phyloP scores from a whole-genome alignment of 2,113 vertebrate genomes.

The Phyllostomus discolor region DNA sequence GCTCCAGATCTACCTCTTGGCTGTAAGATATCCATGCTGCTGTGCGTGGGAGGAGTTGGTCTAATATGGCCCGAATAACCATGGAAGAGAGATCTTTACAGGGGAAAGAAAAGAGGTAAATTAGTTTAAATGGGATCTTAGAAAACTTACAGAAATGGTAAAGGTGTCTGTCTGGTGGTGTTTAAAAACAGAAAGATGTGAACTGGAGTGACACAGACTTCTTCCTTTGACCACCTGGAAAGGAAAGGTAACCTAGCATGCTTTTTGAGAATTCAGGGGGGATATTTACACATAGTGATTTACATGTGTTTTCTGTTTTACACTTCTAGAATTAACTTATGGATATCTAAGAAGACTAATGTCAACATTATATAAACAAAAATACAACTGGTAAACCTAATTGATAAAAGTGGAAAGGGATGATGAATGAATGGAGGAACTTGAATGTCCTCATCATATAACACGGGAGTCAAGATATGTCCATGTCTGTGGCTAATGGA shows the following conservation, averaged over 20 bases:
- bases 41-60: neutral
- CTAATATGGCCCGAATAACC: neutral
- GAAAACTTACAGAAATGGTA: neutral
- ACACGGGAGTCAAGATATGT: neutral
- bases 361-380: neutral
- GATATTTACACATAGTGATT: neutral
- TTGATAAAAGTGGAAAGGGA: neutral
- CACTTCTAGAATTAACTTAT: neutral
- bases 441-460: neutral
- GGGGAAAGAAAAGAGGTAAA: neutral
- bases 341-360: neutral
- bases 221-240: neutral
- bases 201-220: neutral
- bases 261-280: neutral
- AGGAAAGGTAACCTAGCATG: neutral
- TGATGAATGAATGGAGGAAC: neutral
- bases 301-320: slow-evolving; percentile 10
- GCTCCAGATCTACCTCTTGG: neutral
- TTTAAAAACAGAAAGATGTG: neutral
- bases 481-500: neutral
- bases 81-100: neutral
- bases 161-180: neutral
- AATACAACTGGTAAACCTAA: neutral
- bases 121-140: neutral
- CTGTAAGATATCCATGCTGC: neutral